A percentile compares a stretch with the other conserved stretches of the same genome.
phyloP scores from a whole-genome alignment of 2,797 vertebrate species.

The Anabacerthia variegaticeps region DNA sequence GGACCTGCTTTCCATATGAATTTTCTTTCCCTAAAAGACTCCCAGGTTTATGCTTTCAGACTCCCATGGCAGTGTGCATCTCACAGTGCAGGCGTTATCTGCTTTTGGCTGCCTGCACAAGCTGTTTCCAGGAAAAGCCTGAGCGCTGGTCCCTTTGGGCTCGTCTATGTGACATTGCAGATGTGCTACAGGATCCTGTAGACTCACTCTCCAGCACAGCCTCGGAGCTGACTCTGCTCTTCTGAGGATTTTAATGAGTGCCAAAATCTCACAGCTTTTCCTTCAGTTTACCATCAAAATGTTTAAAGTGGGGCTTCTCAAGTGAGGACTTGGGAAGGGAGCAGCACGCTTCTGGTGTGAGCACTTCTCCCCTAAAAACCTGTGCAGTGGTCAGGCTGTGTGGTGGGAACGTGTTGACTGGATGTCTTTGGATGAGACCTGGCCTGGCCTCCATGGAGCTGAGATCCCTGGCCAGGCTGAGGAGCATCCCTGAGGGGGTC shows the following conservation, averaged over 20 bases:
- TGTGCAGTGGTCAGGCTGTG: fast-evolving
- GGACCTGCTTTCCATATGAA: neutral
- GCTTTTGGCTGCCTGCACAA: neutral
- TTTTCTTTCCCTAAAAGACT: neutral
- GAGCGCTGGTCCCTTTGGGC: neutral
- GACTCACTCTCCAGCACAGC: fast-evolving
- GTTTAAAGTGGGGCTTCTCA: neutral
- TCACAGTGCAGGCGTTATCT: neutral
- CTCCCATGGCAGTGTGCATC: fast-evolving
- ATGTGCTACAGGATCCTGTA: neutral
- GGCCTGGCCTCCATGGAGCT: fast-evolving
- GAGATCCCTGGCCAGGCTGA: neutral
- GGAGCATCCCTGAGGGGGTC: neutral
- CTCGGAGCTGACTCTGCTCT: neutral
- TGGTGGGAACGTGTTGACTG: fast-evolving
- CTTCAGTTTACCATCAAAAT: neutral
- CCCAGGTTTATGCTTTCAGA: neutral
- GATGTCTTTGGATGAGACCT: fast-evolving
- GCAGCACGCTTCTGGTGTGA: fast-evolving
- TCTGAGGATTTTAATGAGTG: neutral
- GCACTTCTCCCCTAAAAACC: neutral
- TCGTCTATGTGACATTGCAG: neutral
- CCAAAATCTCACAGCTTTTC: neutral
- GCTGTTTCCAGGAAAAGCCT: neutral
- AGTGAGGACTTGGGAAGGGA: fast-evolving